A percentile compares a stretch with the other conserved stretches of the same genome.
Evolutionary conservation across 1,140 invertebrate species (phyloP).

Genomic region (Acromyrmex charruanus): DNA sequence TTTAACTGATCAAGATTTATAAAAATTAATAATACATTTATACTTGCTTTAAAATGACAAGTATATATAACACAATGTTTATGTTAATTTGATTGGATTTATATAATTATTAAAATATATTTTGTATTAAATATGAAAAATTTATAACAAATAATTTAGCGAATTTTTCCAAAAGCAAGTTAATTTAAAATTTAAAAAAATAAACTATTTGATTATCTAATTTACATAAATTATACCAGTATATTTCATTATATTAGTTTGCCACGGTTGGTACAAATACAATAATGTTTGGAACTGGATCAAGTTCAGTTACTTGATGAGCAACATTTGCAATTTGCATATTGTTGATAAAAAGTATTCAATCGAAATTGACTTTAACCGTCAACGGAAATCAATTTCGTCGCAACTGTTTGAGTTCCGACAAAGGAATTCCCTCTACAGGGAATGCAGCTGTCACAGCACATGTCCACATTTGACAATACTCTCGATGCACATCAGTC

Average conservation of each 20-base stretch:
- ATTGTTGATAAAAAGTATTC: conserved; percentile 23
- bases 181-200: neutral
- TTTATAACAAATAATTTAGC: neutral
- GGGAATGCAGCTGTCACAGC: conserved; percentile 21
- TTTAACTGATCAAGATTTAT: neutral
- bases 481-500: conserved; percentile 23
- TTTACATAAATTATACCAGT: conserved; percentile 3
- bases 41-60: neutral
- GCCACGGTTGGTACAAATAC: neutral
- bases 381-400: conserved; percentile 42
- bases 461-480: conserved; percentile 26
- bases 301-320: neutral
- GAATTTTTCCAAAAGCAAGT: neutral
- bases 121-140: neutral
- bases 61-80: neutral
- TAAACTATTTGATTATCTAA: neutral
- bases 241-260: neutral
- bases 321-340: conserved; percentile 18
- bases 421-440: conserved; percentile 37
- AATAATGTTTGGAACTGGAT: neutral
- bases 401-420: conserved; percentile 17
- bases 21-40: neutral
- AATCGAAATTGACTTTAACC: conserved; percentile 35
- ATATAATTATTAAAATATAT: conserved; percentile 2
- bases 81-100: neutral